Base-by-base conservation (phyloP, 2,888 invertebrate genomes). In the Pharmacophagus antenor region DNA sequence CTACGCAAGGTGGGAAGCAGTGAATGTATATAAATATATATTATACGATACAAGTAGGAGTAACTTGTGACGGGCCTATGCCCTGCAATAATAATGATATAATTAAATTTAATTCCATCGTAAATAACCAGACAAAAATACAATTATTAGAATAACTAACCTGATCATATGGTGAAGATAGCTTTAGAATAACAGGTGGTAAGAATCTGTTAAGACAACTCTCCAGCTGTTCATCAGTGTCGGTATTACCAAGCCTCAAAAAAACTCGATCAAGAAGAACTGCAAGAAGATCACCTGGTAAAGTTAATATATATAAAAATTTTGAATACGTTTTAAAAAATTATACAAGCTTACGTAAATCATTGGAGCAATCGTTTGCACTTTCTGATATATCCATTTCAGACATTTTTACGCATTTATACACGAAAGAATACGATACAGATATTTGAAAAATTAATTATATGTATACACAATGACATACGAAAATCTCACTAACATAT, bases 211-310 rank as follows among this genome's bases (percentile, higher is more conserved):
- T 93, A 25, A 98, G 93, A 59, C 95, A 94, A 73, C 93, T 93
- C 83, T 98, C 95, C 58, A 98, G 90, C 76, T 97, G 95, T 58
- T 97, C 96, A 88, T 98, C 98, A 6, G 94, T 94, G 68, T 98
- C 97, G 1, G 97, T 96, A 71, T 95, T 95, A 18, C 97, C 98
- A 68, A 98, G 92, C 52, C 97, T 93, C 59, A 98, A 88, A 75
- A 98, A 95, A 15, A 98, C 97, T 67, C 97, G 92, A 81, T 98
- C 98, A 77, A 98, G 89, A 53, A 98, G 92, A 82, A 95, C 97
- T 97, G 73, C 56, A 91, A 80, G 62, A 60, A 65, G 62, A 62
- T 64, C 67, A 70, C 63, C 77, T 77, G 76, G 21, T 47, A 18
- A 44, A 44, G 18, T n/a, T 17, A 7, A 18, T 44, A n/a, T n/a